Percentiles rank a stretch among this genome's conserved stretches.
phyloP scores from a whole-genome alignment of 2,797 vertebrate genomes.

The Pipistrellus pygmaeus region DNA sequence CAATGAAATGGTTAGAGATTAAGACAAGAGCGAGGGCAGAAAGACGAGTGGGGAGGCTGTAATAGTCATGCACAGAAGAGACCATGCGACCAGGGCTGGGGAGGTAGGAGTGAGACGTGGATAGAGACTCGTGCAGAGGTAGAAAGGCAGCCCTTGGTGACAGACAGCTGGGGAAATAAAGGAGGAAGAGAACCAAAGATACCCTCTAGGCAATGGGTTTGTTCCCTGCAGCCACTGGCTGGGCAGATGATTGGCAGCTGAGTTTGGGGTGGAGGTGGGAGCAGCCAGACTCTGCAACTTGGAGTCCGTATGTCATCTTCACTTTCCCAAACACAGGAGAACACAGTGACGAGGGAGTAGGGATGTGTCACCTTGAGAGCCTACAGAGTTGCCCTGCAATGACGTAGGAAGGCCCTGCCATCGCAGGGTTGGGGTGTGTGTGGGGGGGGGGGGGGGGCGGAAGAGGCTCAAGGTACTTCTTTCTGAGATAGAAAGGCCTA shows the following conservation, averaged over 20 bases:
- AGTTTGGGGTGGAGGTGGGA: neutral
- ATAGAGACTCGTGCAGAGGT: neutral
- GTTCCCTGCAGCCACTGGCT: neutral
- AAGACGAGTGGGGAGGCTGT: neutral
- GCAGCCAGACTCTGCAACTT: neutral
- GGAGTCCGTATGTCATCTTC: neutral
- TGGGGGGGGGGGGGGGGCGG: too few species aligned
- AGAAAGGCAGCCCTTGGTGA: neutral
- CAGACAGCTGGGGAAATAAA: neutral
- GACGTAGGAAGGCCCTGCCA: neutral
- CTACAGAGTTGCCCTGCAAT: neutral
- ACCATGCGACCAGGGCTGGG: neutral
- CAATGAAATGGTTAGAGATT: neutral
- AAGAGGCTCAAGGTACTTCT: neutral
- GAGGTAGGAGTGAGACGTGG: neutral
- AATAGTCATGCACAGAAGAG: neutral
- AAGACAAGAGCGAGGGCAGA: neutral
- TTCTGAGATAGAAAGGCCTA: neutral
- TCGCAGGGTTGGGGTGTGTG: neutral
- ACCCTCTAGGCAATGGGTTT: neutral
- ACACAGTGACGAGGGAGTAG: neutral
- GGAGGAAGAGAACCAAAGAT: neutral
- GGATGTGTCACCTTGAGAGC: neutral
- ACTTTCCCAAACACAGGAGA: neutral
- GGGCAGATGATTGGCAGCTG: neutral